Base-by-base conservation (phyloP, 2,797 vertebrate genomes). In the Squalus acanthias region DNA sequence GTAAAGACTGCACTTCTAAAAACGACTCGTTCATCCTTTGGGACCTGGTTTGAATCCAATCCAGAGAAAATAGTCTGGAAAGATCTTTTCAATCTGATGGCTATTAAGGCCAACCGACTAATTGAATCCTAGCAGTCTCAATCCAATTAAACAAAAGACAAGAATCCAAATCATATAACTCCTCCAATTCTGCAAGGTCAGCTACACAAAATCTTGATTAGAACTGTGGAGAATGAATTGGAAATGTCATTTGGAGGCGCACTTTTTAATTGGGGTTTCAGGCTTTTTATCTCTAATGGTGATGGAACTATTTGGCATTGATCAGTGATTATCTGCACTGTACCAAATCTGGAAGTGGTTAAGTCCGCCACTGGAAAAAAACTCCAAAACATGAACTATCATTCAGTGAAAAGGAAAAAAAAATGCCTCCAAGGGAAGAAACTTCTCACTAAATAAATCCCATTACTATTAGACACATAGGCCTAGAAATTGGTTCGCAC, bases 51-150 rank as follows among this genome's bases (percentile, higher is more conserved):
- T 95, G 50, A 95, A 95, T 95, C 50, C 24, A 76, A 26, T 76
- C 70, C 94, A 95, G 94, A 95, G 70, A 76, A 95, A 57, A 95
- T 8, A n/a, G 69, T 95, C 70, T 57, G 46, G 29, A 95, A 95
- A 95, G 26, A 33, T 74, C 1, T n/a, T 20, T 95, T 95, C 70
- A 95, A 57, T 29, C 50, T 74, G 50, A 95, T 76, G 70, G 46
- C 50, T 95, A 57, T 74, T 74, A 95, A 72, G 29, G 29, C 70
- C 70, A 76, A 33, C 69, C 22, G 29, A 74, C 50, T 95, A 95
- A 95, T 57, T 76, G 70, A 95, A 95, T 95, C 69, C 94, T 95
- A 33, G 50, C 50, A 57, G 50, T 76, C 46, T 76, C 70, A 50
- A 53, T 95, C 70, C 70, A 76, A 95, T 74, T 74, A 95, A 95